A percentile compares a stretch with the other conserved stretches of the same genome.
These are phyloP conservation scores for Drosophila nr. fundita DNA, from an alignment of 2,888 invertebrate species.

Conservation along the genomic window DNA sequence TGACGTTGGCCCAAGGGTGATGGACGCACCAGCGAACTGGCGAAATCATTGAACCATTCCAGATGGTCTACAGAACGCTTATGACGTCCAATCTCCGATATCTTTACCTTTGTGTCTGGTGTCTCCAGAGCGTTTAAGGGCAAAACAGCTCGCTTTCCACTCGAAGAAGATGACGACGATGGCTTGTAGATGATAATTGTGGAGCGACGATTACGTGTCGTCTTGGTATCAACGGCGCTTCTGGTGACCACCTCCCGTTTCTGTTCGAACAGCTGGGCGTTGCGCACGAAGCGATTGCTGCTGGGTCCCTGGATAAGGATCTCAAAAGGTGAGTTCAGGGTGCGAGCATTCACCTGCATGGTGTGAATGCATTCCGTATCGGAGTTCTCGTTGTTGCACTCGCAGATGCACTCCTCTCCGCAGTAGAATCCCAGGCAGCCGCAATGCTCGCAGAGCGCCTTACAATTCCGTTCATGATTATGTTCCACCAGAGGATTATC, in stretches of 20 bases:
- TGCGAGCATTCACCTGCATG: constrained; percentile 81
- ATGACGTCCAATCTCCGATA: constrained; percentile 45
- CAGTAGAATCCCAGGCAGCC: constrained; percentile 84
- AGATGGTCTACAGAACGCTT: constrained; percentile 77
- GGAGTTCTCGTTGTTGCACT: constrained; percentile 82
- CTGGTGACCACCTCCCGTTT: constrained; percentile 45
- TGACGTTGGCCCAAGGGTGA: constrained; percentile 72
- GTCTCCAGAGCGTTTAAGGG: constrained; percentile 49
- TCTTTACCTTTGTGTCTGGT: constrained; percentile 14
- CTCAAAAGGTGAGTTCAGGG: constrained; percentile 80
- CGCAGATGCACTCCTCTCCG: constrained; percentile 85
- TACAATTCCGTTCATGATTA: constrained; percentile 79
- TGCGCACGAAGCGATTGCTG: constrained; percentile 81
- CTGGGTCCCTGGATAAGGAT: constrained; percentile 84
- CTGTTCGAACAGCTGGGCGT: constrained; percentile 82
- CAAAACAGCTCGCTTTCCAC: constrained; percentile 14
- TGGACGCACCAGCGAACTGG: constrained; percentile 77
- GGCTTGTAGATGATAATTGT: constrained; percentile 83
- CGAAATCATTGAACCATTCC: constrained; percentile 82
- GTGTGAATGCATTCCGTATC: constrained; percentile 82
- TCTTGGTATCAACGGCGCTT: constrained; percentile 17
- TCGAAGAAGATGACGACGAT: neutral
- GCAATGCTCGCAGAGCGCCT: constrained; percentile 83
- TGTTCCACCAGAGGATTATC: constrained; percentile 73
- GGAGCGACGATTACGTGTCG: constrained; percentile 74